These are phyloP conservation scores for Yponomeuta sedellus DNA, from an alignment of 2,888 invertebrate species.

Conservation along the genomic window DNA sequence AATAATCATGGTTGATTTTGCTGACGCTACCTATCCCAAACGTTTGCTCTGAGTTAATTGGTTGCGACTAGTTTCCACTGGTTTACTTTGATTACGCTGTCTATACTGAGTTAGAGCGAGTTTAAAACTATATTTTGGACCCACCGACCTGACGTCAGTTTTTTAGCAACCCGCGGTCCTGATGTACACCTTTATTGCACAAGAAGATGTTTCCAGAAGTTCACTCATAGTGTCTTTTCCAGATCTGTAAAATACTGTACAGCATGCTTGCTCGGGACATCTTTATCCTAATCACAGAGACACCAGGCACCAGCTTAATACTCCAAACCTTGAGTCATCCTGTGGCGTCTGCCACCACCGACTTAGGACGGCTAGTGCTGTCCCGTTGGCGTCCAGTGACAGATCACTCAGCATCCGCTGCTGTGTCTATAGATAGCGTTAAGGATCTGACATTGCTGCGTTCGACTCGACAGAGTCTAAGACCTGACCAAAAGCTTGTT, in stretches of 20 bases:
- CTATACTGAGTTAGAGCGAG: too few relatives aligned
- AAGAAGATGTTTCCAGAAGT: too few relatives aligned
- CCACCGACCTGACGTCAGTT: too few relatives aligned
- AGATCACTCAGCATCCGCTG: neutral
- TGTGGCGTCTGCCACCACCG: slow-evolving; percentile 9
- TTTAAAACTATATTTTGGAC: too few relatives aligned
- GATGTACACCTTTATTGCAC: too few relatives aligned
- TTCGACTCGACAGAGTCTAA: slow-evolving; percentile 4
- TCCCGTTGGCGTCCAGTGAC: slow-evolving; percentile 3
- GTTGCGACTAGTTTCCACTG: too few relatives aligned
- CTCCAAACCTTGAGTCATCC: neutral
- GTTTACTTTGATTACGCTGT: too few relatives aligned
- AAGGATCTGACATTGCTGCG: neutral
- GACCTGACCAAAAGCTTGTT: slow-evolving; percentile 18
- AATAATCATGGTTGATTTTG: too few relatives aligned
- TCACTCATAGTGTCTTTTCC: neutral
- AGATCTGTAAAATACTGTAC: neutral
- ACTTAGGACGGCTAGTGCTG: slow-evolving; percentile 1
- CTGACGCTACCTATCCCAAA: too few relatives aligned
- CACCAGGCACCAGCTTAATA: neutral
- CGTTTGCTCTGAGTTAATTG: too few relatives aligned
- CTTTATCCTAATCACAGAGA: neutral
- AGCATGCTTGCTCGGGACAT: neutral
- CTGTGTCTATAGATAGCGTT: neutral
- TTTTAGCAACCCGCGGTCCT: too few relatives aligned